These are phyloP conservation scores for Lasiommata megera DNA, from an alignment of 2,888 invertebrate genomes.

Conservation along the genomic window DNA sequence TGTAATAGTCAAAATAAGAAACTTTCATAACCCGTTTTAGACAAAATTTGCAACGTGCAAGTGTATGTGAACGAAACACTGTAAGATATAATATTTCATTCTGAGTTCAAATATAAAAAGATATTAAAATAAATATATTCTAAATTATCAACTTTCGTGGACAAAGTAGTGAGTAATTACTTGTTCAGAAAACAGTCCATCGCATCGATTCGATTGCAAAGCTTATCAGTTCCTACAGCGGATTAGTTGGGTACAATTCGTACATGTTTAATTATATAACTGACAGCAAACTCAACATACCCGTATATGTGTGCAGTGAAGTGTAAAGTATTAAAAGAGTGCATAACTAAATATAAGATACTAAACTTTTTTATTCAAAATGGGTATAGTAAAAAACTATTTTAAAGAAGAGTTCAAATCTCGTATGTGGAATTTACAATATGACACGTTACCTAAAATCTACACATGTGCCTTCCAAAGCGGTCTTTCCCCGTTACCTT, in stretches of 20 bases:
- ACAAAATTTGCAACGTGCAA: too few species aligned
- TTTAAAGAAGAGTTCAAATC: constrained; percentile 51
- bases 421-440: constrained; percentile 48
- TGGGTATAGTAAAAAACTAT: constrained; percentile 54
- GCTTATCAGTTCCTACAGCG: constrained; percentile 30
- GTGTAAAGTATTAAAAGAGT: neutral
- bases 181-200: constrained; percentile 4
- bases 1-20: too few species aligned
- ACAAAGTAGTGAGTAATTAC: neutral
- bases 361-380: constrained; percentile 43
- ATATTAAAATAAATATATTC: neutral
- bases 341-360: neutral
- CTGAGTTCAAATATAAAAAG: too few species aligned
- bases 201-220: constrained; percentile 31
- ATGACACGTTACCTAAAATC: constrained; percentile 55
- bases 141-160: neutral
- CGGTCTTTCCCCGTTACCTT: constrained; percentile 49
- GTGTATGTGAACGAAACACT: too few species aligned
- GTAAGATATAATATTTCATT: too few species aligned
- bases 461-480: constrained; percentile 55
- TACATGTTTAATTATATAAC: constrained; percentile 4
- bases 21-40: too few species aligned
- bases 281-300: neutral
- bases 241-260: constrained; percentile 20
- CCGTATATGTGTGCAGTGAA: neutral